These are phyloP conservation scores for Drosophila funebris DNA, from an alignment of 1,140 invertebrate species.

Conservation along the genomic window DNA sequence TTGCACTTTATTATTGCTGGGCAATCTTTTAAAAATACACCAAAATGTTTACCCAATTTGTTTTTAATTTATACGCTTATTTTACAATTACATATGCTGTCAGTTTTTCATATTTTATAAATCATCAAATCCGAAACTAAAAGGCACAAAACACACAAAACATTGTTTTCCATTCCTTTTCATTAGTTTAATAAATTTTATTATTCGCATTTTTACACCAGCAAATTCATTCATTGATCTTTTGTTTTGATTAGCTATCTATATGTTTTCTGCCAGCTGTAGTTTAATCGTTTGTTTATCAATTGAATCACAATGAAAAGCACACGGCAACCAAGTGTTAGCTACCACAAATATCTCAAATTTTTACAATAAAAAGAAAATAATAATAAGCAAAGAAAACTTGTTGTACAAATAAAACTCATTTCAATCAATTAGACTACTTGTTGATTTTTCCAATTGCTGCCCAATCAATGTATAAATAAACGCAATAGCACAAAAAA, in stretches of 20 bases:
- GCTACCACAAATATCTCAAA: constrained; percentile 5
- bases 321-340: constrained; percentile 5
- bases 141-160: neutral
- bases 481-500: constrained; percentile 10
- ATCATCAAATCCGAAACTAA: no score
- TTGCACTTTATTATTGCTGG: no score
- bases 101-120: neutral
- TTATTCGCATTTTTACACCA: neutral
- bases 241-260: neutral
- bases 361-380: neutral
- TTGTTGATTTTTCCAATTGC: constrained; percentile 35
- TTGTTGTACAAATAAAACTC: neutral
- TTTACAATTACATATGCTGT: neutral
- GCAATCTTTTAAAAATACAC: no score
- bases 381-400: neutral
- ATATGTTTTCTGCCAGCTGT: neutral
- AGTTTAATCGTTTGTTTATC: constrained; percentile 9
- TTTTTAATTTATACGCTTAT: no score
- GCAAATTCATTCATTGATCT: neutral
- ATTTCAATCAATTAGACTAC: constrained; percentile 17
- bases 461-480: constrained; percentile 34
- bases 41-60: no score
- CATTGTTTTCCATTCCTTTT: neutral
- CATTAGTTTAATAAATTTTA: neutral
- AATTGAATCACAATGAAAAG: neutral